Evolutionary conservation across 2,888 invertebrate genomes (phyloP), one percentile per base, ranked within the genome.

Genomic region (Eupithecia pulchellata): DNA sequence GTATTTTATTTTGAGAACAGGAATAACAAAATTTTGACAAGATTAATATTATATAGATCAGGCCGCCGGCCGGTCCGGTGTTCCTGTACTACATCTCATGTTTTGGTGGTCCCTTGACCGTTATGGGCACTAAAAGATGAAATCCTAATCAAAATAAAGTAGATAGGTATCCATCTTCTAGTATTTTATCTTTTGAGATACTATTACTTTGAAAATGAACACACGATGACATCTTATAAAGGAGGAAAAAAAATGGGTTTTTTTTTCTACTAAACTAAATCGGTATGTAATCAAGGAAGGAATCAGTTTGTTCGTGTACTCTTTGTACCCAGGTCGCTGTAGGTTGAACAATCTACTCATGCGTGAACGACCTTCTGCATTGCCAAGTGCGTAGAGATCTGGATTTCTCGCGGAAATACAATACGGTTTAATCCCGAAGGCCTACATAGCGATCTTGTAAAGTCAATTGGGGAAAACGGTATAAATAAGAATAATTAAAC

Each of bases 321-420:
- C n/a, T 32, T 4, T 4, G n/a, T 29, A 60, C 30, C 8, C 17
- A 52, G 20, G 17, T 55, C 27, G 17, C n/a, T 25, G 25, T 13
- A 13, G 61, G 34, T 61, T 60, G 42, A 66, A 30, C 58, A 17
- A 20, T 25, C 39, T 57, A 39, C 34, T 64, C 29, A 34, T 66
- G 29, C 64, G 62, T 63, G 62, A 13, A 62, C 64, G 34, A 47
- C 47, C 34, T 66, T 72, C 42, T 17, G 27, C 39, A 61, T 11
- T 34, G 61, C 25, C 34, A 61, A 20, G 61, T 60, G 1, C 60
- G 34, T 25, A 29, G 25, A n/a, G 32, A 60, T 60, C 32, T n/a
- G 32, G n/a, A n/a, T n/a, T n/a, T n/a, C 55, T 57, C 55, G 57
- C 6, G 25, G 52, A 52, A 29, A 29, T 17, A 57, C 29, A 6